Conservation (phyloP, 1,140 invertebrate genomes). For the Pectinophora gossypiella region DNA sequence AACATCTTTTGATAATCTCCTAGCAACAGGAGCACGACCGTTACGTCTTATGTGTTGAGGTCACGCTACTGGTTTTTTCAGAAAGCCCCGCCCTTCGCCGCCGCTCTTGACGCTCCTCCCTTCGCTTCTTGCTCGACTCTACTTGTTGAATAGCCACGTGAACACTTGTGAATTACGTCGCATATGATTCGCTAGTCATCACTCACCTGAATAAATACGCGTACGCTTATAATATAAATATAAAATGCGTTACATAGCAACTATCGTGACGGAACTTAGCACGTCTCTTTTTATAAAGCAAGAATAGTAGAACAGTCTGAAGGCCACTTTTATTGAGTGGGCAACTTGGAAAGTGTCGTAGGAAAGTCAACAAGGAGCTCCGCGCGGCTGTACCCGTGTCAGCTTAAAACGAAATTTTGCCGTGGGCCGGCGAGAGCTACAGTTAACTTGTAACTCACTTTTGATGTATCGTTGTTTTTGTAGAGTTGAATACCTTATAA, state of each 20-base stretch:
- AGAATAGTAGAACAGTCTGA: not conserved
- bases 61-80: constrained; percentile 55
- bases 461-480: constrained; percentile 69
- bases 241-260: not conserved
- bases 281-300: not conserved
- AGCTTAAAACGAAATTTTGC: constrained; percentile 52
- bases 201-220: not conserved
- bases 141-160: constrained; percentile 47
- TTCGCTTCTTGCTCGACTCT: constrained; percentile 49
- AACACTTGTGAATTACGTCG: constrained; percentile 42
- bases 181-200: constrained; percentile 40
- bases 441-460: constrained; percentile 67
- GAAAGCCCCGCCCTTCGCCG: constrained; percentile 56
- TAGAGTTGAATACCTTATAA: constrained; percentile 32
- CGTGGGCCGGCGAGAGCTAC: constrained; percentile 35
- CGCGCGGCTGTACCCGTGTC: constrained; percentile 34
- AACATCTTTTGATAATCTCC: constrained; percentile 40
- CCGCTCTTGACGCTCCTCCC: constrained; percentile 59
- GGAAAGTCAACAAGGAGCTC: constrained; percentile 39
- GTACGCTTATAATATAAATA: not conserved
- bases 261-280: not conserved
- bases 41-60: constrained; percentile 39
- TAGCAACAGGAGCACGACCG: constrained; percentile 53
- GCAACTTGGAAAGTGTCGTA: constrained; percentile 32
- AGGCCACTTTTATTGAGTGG: constrained; percentile 31